Evolutionary conservation across 64 coral and sea anemone species (phyloP).

Genomic region (Montipora sp.): DNA sequence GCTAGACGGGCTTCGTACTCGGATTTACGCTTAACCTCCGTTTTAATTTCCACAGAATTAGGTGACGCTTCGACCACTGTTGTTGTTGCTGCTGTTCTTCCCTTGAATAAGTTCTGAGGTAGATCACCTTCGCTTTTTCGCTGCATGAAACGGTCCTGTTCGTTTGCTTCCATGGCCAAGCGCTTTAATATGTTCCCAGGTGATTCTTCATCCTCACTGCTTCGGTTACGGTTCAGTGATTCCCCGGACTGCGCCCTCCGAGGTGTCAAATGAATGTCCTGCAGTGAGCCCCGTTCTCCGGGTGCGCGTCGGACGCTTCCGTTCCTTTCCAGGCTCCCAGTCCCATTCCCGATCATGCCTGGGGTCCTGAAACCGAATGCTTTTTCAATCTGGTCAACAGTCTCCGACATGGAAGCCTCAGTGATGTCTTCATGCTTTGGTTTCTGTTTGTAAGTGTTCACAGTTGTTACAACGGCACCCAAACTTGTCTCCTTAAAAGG

Average conservation of each 20-base stretch:
- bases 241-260: slow-evolving; percentile 37
- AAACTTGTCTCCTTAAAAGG: slow-evolving; percentile 93
- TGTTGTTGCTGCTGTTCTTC: background rate
- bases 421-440: slow-evolving; percentile 67
- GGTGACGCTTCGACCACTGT: slow-evolving; percentile 49
- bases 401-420: slow-evolving; percentile 85
- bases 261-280: slow-evolving; percentile 23
- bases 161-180: slow-evolving; percentile 11
- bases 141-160: background rate
- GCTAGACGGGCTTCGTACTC: slow-evolving; percentile 75
- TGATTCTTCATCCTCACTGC: slow-evolving; percentile 35
- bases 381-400: slow-evolving; percentile 90
- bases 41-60: slow-evolving; percentile 20
- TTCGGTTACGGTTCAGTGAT: slow-evolving; percentile 6
- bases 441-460: slow-evolving; percentile 82
- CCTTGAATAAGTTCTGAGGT: slow-evolving; percentile 5
- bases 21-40: slow-evolving; percentile 40
- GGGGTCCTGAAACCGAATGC: slow-evolving; percentile 84
- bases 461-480: slow-evolving; percentile 82
- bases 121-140: slow-evolving; percentile 49
- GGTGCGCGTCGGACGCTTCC: background rate
- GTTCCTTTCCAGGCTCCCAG: slow-evolving; percentile 32
- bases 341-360: slow-evolving; percentile 36
- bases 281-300: background rate
- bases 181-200: slow-evolving; percentile 29